Evolutionary conservation across 2,113 vertebrate species (phyloP).

Genomic region (Takifugu flavidus): DNA sequence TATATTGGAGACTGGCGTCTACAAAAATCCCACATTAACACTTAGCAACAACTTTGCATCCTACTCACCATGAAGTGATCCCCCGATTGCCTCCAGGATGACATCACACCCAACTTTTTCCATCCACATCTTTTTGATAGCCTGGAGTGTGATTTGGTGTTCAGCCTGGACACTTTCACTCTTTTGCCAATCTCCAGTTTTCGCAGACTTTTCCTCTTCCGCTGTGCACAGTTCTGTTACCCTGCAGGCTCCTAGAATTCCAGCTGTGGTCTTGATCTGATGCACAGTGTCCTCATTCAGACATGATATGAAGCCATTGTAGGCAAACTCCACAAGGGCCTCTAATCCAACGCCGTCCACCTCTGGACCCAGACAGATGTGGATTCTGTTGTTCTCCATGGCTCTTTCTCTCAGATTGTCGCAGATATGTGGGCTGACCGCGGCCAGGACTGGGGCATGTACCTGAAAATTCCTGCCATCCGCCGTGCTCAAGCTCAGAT

Average conservation of each 20-base stretch:
- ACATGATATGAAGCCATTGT: slow-evolving; percentile 70
- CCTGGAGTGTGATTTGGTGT: slow-evolving; percentile 75
- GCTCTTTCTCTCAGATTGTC: slow-evolving; percentile 8
- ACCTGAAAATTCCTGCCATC: slow-evolving; percentile 42
- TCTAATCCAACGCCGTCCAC: slow-evolving; percentile 65
- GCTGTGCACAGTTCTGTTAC: slow-evolving; percentile 65
- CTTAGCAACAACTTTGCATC: too few species aligned
- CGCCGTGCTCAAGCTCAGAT: slow-evolving; percentile 63
- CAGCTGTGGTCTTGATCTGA: slow-evolving; percentile 70
- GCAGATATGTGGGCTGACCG: slow-evolving; percentile 70
- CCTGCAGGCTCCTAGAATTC: slow-evolving; percentile 67
- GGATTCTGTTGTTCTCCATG: not conserved
- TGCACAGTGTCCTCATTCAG: slow-evolving; percentile 23
- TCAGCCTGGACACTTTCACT: slow-evolving; percentile 44
- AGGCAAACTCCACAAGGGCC: slow-evolving; percentile 83
- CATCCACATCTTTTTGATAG: slow-evolving; percentile 69
- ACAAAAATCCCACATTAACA: not conserved
- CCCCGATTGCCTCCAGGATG: slow-evolving; percentile 71
- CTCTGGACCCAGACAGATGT: slow-evolving; percentile 39
- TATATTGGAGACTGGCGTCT: not conserved
- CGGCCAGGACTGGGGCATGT: slow-evolving; percentile 74
- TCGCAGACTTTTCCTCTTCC: slow-evolving; percentile 11
- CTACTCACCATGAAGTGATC: slow-evolving; percentile 70
- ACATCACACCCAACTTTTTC: slow-evolving; percentile 82
- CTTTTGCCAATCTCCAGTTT: not conserved